Conservation (phyloP, 2,888 invertebrate species). For the Aphidius colemani region DNA sequence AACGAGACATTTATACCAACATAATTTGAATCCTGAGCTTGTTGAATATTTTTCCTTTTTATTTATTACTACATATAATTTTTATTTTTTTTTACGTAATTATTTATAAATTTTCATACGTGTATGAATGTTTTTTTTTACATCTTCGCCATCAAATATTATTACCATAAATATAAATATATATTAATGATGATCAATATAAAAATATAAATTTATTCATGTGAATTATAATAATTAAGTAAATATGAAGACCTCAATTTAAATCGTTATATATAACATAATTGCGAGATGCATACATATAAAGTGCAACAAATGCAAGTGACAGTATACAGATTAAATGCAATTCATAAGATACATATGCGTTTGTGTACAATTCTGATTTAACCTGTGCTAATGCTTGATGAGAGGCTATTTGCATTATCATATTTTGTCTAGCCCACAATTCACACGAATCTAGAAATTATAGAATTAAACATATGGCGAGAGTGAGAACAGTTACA, state of each 20-base stretch:
- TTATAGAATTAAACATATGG: slow-evolving; percentile 41
- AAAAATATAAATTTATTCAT: background rate
- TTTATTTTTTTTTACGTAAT: slow-evolving; percentile 2
- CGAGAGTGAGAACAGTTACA: slow-evolving; percentile 14
- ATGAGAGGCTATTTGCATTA: slow-evolving; percentile 35
- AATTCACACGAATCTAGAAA: slow-evolving; percentile 43
- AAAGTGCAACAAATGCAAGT: slow-evolving; percentile 17
- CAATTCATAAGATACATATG: slow-evolving; percentile 5
- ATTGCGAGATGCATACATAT: slow-evolving; percentile 23
- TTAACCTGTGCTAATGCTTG: slow-evolving; percentile 2
- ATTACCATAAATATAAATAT: background rate
- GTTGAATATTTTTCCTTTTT: background rate
- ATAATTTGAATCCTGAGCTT: slow-evolving; percentile 34
- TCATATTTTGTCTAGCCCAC: slow-evolving; percentile 44
- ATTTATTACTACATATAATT: background rate
- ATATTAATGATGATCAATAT: slow-evolving; percentile 13
- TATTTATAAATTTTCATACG: background rate
- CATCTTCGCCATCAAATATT: background rate
- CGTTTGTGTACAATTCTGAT: background rate
- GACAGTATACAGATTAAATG: slow-evolving; percentile 14
- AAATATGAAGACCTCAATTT: slow-evolving; percentile 18
- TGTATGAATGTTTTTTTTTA: background rate
- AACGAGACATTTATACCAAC: slow-evolving; percentile 37
- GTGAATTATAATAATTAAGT: slow-evolving; percentile 15
- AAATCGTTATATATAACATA: slow-evolving; percentile 13